A percentile compares a stretch with the other conserved stretches of the same genome.
Conservation (phyloP, 2,888 invertebrate species). For the Cryptocephalus primarius region DNA sequence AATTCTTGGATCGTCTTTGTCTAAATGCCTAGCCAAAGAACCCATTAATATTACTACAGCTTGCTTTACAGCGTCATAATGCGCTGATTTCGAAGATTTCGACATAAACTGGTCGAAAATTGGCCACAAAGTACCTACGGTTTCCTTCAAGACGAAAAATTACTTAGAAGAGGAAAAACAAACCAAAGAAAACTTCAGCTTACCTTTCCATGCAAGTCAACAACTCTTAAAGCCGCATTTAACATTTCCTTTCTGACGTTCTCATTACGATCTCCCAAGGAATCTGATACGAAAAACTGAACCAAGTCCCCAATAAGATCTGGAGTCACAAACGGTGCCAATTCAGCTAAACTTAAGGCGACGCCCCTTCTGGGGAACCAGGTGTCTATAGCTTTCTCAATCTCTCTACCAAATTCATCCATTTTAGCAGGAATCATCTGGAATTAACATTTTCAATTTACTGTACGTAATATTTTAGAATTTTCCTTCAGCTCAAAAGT, state of each 20-base stretch:
- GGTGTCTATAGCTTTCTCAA: constrained; percentile 75
- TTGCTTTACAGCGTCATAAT: constrained; percentile 87
- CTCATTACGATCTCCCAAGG: constrained; percentile 76
- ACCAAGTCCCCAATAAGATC: constrained; percentile 59
- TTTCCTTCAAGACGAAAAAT: constrained; percentile 38
- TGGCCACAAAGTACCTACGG: constrained; percentile 66
- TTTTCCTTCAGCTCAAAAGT: too few species aligned
- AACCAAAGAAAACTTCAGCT: background rate
- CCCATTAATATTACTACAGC: constrained; percentile 97
- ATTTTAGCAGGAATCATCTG: constrained; percentile 72
- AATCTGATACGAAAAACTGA: constrained; percentile 75
- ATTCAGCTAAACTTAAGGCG: constrained; percentile 68
- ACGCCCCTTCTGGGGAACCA: constrained; percentile 87
- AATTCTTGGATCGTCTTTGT: constrained; percentile 77
- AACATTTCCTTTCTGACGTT: constrained; percentile 83
- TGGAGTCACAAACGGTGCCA: constrained; percentile 62
- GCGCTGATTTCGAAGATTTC: constrained; percentile 81
- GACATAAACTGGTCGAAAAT: constrained; percentile 91
- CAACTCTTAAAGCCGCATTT: constrained; percentile 82
- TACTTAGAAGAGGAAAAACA: background rate
- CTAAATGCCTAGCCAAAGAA: constrained; percentile 90
- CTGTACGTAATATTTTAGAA: background rate
- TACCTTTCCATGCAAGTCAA: constrained; percentile 87
- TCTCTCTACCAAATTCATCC: constrained; percentile 86
- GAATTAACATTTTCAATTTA: constrained; percentile 6